These are phyloP conservation scores for Sarcophaga rosellei DNA, from an alignment of 2,888 invertebrate species.

Conservation along the genomic window DNA sequence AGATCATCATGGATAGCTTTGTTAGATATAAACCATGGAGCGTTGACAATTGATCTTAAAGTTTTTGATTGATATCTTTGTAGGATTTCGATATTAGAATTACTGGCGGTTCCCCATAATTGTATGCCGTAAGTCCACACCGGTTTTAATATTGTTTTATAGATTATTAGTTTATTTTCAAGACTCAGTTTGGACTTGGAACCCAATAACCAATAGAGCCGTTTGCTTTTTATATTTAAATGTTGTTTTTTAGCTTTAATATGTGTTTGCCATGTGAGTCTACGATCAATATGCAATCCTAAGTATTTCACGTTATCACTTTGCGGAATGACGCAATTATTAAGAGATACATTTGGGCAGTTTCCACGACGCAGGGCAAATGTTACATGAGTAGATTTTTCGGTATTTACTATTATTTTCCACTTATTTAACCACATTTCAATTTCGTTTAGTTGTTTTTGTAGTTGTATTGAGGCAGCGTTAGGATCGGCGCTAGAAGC, in stretches of 20 bases:
- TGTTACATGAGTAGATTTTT: no score
- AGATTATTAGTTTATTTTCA: background rate
- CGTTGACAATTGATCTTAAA: constrained; percentile 7
- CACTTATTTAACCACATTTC: no score
- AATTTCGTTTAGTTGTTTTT: no score
- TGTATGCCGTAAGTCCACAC: constrained; percentile 6
- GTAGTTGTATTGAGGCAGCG: no score
- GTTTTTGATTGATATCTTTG: constrained; percentile 11
- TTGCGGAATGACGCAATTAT: no score
- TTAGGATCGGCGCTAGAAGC: no score
- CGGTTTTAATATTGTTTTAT: background rate
- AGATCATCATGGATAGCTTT: background rate
- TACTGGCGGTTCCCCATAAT: background rate
- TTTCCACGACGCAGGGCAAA: no score
- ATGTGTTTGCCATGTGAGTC: no score
- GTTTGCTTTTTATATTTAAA: constrained; percentile 2
- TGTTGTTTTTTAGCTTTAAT: background rate
- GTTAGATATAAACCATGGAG: constrained; percentile 15
- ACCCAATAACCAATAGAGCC: constrained; percentile 3
- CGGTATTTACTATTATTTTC: no score
- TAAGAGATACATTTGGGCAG: no score
- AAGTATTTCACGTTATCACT: no score
- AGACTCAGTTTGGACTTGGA: background rate
- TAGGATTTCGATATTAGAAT: background rate
- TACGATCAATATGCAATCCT: no score